Conservation (phyloP, 2,113 vertebrate genomes). For the Tympanuchus pallidicinctus region DNA sequence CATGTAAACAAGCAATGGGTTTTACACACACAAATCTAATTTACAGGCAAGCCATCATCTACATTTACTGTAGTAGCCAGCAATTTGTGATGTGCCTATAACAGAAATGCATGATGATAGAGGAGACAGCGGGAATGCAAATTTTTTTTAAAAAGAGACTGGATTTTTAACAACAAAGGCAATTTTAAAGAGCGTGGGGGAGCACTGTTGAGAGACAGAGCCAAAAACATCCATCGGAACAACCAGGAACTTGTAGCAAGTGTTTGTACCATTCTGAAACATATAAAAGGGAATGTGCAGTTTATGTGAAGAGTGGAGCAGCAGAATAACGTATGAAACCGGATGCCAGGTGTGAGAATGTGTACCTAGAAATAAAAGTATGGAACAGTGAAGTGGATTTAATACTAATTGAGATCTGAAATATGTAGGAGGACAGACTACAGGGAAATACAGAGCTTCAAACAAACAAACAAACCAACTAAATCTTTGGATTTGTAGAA, state of each 20-base stretch:
- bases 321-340: not conserved
- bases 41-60: slow-evolving; percentile 46
- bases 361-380: not conserved
- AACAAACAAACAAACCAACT: not conserved
- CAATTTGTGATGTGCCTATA: not conserved
- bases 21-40: slow-evolving; percentile 55
- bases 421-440: not conserved
- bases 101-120: not conserved
- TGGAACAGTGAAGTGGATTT: not conserved
- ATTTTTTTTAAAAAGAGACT: not conserved
- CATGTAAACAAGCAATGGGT: slow-evolving; percentile 31
- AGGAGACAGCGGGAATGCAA: not conserved
- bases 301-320: not conserved
- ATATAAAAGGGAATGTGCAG: not conserved
- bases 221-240: not conserved
- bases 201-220: not conserved
- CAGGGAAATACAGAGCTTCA: not conserved
- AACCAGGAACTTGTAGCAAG: not conserved
- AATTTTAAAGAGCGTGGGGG: not conserved
- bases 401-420: not conserved
- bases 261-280: not conserved
- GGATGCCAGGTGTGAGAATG: not conserved
- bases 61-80: slow-evolving; percentile 23
- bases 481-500: not conserved
- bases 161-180: not conserved